These are phyloP conservation scores for Tromatobia lineatoria DNA, from an alignment of 2,888 invertebrate species.

Conservation along the genomic window DNA sequence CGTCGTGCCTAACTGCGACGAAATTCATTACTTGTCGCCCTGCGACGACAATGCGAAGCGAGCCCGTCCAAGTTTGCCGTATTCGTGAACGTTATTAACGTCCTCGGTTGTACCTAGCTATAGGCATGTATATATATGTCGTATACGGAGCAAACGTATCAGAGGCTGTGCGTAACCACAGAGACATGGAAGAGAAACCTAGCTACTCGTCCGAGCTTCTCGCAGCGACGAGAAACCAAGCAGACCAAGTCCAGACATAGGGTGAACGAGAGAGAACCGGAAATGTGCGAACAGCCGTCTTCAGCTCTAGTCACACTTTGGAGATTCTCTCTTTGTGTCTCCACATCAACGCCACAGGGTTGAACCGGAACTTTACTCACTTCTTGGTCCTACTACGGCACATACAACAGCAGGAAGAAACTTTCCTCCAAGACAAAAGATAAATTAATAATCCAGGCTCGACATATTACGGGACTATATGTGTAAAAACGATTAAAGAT, in stretches of 20 bases:
- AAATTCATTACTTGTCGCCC: conserved; percentile 72
- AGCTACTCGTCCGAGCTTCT: conserved; percentile 55
- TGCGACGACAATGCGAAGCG: conserved; percentile 68
- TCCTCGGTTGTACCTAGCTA: conserved; percentile 56
- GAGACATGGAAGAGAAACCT: conserved; percentile 36
- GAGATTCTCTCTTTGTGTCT: conserved; percentile 19
- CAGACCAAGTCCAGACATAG: conserved; percentile 40
- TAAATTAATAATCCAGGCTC: neutral
- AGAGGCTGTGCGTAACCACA: conserved; percentile 35
- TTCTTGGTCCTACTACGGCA: neutral
- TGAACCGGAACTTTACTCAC: conserved; percentile 32
- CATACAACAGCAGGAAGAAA: neutral
- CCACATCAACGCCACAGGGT: conserved; percentile 11
- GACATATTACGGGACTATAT: neutral
- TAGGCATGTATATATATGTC: neutral
- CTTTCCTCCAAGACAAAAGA: conserved; percentile 3
- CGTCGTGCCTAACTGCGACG: conserved; percentile 60
- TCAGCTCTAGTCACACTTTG: conserved; percentile 1
- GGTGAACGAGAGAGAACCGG: conserved; percentile 48
- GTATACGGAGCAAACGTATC: neutral
- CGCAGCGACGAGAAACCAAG: conserved; percentile 45
- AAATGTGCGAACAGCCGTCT: conserved; percentile 39
- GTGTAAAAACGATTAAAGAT: neutral
- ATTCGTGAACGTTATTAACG: conserved; percentile 72
- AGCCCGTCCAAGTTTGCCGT: conserved; percentile 71